Evolutionary conservation across 1,140 invertebrate species (phyloP).

Genomic region (Ridgeia piscesae): DNA sequence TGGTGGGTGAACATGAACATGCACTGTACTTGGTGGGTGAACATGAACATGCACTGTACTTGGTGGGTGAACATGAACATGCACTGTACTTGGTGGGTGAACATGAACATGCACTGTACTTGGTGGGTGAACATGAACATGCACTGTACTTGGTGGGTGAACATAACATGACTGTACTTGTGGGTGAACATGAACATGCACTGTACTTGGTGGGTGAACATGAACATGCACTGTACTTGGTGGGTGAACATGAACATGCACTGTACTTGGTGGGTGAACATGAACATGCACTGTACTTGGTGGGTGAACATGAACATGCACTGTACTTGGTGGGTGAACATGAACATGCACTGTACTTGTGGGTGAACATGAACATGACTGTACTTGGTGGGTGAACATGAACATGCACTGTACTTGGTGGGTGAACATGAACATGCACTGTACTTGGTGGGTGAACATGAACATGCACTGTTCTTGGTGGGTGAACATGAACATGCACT

Average conservation of each 20-base stretch:
- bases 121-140: background rate
- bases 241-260: background rate
- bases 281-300: background rate
- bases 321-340: conserved; percentile 11
- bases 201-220: too few species aligned
- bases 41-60: background rate
- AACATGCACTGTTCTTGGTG: background rate
- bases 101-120: background rate
- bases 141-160: background rate
- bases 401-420: too few species aligned
- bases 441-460: too few species aligned
- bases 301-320: conserved; percentile 13
- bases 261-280: background rate
- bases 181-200: too few species aligned
- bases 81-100: background rate
- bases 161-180: background rate
- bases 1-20: background rate
- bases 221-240: background rate
- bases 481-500: background rate
- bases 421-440: too few species aligned
- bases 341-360: conserved; percentile 7
- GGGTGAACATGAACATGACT: background rate
- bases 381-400: background rate
- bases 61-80: background rate
- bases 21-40: background rate